phyloP scores from a whole-genome alignment of 2,797 vertebrate species.

The Adelosebastes latens region DNA sequence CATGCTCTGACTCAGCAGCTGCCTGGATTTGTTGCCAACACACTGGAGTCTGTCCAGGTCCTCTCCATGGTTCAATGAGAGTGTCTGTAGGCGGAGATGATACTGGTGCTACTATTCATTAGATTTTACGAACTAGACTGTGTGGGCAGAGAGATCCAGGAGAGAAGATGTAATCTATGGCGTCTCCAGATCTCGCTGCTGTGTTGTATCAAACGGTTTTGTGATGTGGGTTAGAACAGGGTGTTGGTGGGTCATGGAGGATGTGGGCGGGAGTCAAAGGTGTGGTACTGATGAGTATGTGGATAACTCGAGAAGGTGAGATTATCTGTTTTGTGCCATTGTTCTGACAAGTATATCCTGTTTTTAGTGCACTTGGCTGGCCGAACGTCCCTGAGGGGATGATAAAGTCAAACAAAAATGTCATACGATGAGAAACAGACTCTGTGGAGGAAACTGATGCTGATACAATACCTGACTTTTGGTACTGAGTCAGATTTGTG shows the following conservation, averaged over 20 bases:
- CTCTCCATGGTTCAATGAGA: conserved; percentile 32
- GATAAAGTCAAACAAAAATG: not conserved
- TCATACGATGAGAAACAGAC: not conserved
- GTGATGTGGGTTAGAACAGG: conserved; percentile 7
- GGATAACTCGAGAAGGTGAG: not conserved
- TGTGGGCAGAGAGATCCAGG: conserved; percentile 15
- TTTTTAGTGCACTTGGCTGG: not conserved
- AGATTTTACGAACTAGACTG: not conserved
- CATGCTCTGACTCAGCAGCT: conserved; percentile 66
- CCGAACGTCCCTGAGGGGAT: not conserved
- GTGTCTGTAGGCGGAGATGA: conserved; percentile 29
- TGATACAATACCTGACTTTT: not conserved
- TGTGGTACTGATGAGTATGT: not conserved
- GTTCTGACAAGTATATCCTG: not conserved
- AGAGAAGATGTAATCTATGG: not conserved
- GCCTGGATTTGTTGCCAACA: conserved; percentile 49
- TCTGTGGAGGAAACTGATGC: not conserved
- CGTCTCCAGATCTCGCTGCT: not conserved
- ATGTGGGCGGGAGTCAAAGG: not conserved
- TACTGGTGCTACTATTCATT: conserved; percentile 47
- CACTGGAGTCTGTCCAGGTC: conserved; percentile 46
- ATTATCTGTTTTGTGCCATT: not conserved
- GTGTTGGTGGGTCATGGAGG: not conserved
- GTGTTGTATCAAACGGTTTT: not conserved
- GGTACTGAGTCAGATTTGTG: not conserved